A percentile compares a stretch with the other conserved stretches of the same genome.
phyloP scores from a whole-genome alignment of 2,888 invertebrate species.

The Leptogaster cylindrica region DNA sequence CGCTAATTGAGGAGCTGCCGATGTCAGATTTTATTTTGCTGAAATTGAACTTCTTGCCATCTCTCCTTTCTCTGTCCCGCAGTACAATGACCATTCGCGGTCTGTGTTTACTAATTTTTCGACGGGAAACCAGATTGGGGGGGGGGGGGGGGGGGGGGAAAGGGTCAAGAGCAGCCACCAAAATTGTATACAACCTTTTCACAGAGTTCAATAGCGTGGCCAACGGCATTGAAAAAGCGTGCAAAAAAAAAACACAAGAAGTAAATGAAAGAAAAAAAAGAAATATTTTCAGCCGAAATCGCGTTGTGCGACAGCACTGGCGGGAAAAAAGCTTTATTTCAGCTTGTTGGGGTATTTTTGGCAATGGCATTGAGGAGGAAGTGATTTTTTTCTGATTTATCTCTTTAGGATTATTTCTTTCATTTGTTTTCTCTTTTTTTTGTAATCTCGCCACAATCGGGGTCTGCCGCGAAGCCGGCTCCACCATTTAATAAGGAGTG shows the following conservation, averaged over 20 bases:
- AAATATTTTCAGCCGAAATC: not conserved
- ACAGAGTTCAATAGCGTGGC: conserved; percentile 21
- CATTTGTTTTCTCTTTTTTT: no score
- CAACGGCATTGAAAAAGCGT: not conserved
- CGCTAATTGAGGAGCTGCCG: conserved; percentile 11
- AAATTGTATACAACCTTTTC: conserved; percentile 20
- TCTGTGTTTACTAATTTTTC: conserved; percentile 5
- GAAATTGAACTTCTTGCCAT: conserved; percentile 31
- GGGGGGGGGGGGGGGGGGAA: not conserved
- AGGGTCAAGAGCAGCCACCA: no score
- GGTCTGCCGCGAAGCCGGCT: not conserved
- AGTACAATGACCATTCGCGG: not conserved
- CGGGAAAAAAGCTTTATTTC: conserved; percentile 6
- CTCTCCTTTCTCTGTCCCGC: not conserved
- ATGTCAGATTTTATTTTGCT: conserved; percentile 4
- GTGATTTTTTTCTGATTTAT: conserved; percentile 25
- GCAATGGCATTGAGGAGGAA: conserved; percentile 39
- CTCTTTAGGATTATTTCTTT: no score
- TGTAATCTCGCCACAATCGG: no score
- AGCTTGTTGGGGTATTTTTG: conserved; percentile 23
- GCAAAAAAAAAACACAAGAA: not conserved
- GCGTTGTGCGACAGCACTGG: conserved; percentile 5
- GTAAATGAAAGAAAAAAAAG: no score
- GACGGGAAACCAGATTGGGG: not conserved
- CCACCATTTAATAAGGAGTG: conserved; percentile 30